These are phyloP conservation scores for Platysternon megacephalum DNA, from an alignment of 2,113 vertebrate genomes.

Conservation along the genomic window DNA sequence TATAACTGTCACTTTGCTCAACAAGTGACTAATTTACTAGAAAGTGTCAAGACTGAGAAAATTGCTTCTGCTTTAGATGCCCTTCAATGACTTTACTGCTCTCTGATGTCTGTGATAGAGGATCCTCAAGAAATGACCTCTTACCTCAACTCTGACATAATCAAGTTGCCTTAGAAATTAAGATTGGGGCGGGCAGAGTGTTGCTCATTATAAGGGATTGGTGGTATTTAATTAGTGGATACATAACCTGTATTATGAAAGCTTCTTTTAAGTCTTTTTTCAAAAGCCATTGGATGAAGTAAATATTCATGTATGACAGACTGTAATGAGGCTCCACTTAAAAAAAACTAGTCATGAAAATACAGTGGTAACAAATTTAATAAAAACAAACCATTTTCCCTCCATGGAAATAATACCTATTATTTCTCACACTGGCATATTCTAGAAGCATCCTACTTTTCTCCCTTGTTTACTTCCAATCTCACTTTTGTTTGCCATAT, in stretches of 20 bases:
- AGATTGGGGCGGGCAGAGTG: neutral
- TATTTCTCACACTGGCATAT: neutral
- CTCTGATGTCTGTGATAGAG: conserved; percentile 46
- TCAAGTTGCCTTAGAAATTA: neutral
- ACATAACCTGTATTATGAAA: conserved; percentile 40
- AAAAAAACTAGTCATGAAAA: conserved; percentile 39
- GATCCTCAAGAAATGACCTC: conserved; percentile 42
- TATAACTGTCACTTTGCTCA: conserved; percentile 39
- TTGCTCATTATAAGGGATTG: conserved; percentile 41
- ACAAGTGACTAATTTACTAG: conserved; percentile 57
- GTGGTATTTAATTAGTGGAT: conserved; percentile 60
- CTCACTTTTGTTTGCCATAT: neutral
- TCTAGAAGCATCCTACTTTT: neutral
- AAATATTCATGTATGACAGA: conserved; percentile 5
- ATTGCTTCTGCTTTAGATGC: conserved; percentile 26
- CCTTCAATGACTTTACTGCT: conserved; percentile 36
- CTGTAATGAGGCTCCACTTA: conserved; percentile 25
- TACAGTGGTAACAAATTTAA: conserved; percentile 18
- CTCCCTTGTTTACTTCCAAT: neutral
- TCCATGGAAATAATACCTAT: neutral
- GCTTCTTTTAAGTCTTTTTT: conserved; percentile 54
- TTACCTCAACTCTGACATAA: conserved; percentile 22
- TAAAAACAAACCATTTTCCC: neutral
- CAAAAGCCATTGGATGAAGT: conserved; percentile 20
- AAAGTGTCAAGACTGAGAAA: conserved; percentile 46